Evolutionary conservation across 2,888 invertebrate species (phyloP).

Genomic region (Agriopis aurantiaria): DNA sequence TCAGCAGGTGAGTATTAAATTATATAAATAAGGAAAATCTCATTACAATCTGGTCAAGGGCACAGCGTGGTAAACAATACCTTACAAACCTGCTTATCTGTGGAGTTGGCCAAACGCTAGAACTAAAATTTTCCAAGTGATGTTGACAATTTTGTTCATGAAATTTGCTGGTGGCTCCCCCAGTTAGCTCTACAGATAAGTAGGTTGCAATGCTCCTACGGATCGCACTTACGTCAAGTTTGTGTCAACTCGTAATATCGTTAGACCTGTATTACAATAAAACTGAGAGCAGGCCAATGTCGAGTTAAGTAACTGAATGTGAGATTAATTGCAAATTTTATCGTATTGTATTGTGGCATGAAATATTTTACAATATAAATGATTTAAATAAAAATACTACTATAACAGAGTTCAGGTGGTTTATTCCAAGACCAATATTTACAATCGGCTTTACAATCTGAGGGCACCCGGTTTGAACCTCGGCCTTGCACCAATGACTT

Average conservation of each 20-base stretch:
- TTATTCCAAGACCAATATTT: too few species aligned
- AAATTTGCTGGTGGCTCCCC: not conserved
- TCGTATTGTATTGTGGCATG: constrained; percentile 30
- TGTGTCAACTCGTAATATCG: constrained; percentile 26
- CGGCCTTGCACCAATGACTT: too few species aligned
- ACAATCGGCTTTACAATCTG: too few species aligned
- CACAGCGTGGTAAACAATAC: constrained; percentile 23
- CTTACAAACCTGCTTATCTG: not conserved
- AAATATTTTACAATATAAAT: not conserved
- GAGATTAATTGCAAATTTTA: constrained; percentile 26
- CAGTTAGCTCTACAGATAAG: not conserved
- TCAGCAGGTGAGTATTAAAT: not conserved
- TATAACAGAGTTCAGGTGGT: too few species aligned
- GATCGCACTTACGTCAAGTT: constrained; percentile 33
- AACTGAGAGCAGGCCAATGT: constrained; percentile 28
- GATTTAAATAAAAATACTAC: not conserved
- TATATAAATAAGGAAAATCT: constrained; percentile 30
- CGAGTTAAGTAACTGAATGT: constrained; percentile 15
- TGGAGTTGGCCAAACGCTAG: not conserved
- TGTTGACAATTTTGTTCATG: not conserved
- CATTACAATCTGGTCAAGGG: constrained; percentile 33
- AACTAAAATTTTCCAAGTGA: not conserved
- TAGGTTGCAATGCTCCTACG: constrained; percentile 3
- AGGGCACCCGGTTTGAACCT: too few species aligned
- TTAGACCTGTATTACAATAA: constrained; percentile 21